Evolutionary conservation across 2,888 invertebrate genomes (phyloP).

Genomic region (Lacanobia wlatinum): DNA sequence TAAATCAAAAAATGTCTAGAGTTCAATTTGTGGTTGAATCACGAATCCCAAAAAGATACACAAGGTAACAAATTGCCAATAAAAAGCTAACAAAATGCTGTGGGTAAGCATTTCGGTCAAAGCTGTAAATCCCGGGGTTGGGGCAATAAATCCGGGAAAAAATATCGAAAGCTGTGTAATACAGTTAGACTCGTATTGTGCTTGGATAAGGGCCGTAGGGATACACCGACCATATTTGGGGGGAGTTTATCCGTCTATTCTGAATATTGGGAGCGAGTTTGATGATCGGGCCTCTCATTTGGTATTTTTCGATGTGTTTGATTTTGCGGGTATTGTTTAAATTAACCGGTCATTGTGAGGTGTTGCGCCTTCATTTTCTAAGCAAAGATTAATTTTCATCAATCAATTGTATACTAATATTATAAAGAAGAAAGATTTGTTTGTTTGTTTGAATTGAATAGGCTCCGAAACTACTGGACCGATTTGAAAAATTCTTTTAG

Average conservation of each 20-base stretch:
- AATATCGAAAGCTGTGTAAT: constrained; percentile 87
- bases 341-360: constrained; percentile 26
- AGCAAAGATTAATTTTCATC: too few relatives aligned
- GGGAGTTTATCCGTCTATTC: constrained; percentile 62
- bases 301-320: constrained; percentile 40
- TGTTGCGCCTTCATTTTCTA: constrained; percentile 16
- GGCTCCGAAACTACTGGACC: too few relatives aligned
- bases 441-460: too few relatives aligned
- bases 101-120: constrained; percentile 88
- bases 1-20: constrained; percentile 71
- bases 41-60: constrained; percentile 85
- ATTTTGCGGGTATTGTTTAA: constrained; percentile 40
- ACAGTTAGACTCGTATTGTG: constrained; percentile 79
- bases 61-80: constrained; percentile 89
- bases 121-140: constrained; percentile 86
- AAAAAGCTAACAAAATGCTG: constrained; percentile 89
- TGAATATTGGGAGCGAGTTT: constrained; percentile 62
- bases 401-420: too few relatives aligned
- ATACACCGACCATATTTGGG: constrained; percentile 65
- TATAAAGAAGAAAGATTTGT: too few relatives aligned
- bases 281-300: constrained; percentile 59
- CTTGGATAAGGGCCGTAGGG: constrained; percentile 63
- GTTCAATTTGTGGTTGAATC: constrained; percentile 83
- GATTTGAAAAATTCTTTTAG: too few relatives aligned
- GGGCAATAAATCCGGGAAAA: constrained; percentile 85